Evolutionary conservation across 2,888 invertebrate genomes (phyloP).

Genomic region (Seira musarum): DNA sequence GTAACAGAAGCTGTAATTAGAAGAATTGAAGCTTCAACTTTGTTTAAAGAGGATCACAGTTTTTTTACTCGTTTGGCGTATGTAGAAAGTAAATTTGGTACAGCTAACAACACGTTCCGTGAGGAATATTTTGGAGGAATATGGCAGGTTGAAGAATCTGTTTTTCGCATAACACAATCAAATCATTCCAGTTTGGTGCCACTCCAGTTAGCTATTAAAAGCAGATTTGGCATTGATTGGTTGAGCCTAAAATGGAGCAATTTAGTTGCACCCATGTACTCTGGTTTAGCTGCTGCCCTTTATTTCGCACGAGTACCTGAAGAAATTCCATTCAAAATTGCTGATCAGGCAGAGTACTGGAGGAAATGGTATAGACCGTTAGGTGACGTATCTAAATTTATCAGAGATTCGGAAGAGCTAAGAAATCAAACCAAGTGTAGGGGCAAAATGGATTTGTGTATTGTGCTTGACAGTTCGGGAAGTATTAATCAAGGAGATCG

Average conservation of each 20-base stretch:
- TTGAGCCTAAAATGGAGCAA: not conserved
- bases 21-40: constrained; percentile 16
- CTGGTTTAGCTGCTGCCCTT: constrained; percentile 53
- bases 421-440: constrained; percentile 14
- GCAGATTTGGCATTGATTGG: constrained; percentile 49
- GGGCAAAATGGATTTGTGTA: constrained; percentile 39
- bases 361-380: constrained; percentile 14
- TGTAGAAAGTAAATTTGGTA: constrained; percentile 53
- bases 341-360: constrained; percentile 48
- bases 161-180: constrained; percentile 20
- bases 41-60: constrained; percentile 47
- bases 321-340: constrained; percentile 36
- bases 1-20: constrained; percentile 26
- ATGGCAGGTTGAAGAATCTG: constrained; percentile 46
- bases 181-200: not conserved
- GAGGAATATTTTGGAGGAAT: constrained; percentile 52
- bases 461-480: constrained; percentile 46
- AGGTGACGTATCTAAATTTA: constrained; percentile 18
- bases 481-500: constrained; percentile 37
- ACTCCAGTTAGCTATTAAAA: constrained; percentile 26
- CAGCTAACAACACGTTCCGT: constrained; percentile 24
- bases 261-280: constrained; percentile 54
- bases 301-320: not conserved
- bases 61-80: constrained; percentile 53
- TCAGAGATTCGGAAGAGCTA: not conserved